phyloP scores from a whole-genome alignment of 2,888 invertebrate genomes.

The Drosophila anceps region DNA sequence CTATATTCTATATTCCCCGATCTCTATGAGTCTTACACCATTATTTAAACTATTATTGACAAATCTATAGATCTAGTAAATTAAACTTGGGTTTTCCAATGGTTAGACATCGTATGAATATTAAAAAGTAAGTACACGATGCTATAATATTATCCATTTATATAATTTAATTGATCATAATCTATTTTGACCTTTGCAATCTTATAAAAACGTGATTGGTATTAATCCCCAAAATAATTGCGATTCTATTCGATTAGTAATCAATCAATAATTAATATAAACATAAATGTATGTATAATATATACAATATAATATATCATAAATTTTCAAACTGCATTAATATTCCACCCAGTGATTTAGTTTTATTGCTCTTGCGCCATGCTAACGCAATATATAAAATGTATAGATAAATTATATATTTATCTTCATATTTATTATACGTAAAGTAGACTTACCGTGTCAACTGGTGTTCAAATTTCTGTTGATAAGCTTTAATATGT shows the following conservation, averaged over 20 bases:
- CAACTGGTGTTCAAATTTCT: background rate
- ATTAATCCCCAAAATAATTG: background rate
- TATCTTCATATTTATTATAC: background rate
- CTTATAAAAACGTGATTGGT: background rate
- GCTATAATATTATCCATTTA: background rate
- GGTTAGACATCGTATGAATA: background rate
- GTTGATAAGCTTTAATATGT: slow-evolving; percentile 4
- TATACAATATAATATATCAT: too few relatives aligned
- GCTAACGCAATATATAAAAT: background rate
- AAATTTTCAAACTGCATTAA: background rate
- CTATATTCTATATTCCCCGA: background rate
- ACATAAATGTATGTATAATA: too few relatives aligned
- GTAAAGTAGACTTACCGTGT: background rate
- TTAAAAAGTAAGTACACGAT: slow-evolving; percentile 29
- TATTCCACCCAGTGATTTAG: background rate
- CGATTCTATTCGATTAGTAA: too few relatives aligned
- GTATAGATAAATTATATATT: background rate
- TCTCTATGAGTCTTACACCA: background rate
- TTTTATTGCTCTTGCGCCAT: background rate
- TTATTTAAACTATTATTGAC: background rate
- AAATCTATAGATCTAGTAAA: background rate
- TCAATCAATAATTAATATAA: background rate
- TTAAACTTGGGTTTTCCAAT: background rate
- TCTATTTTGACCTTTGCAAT: background rate
- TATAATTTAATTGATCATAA: slow-evolving; percentile 2